Percentiles rank a stretch among this genome's conserved stretches.
These are phyloP conservation scores for Xestia sexstrigata DNA, from an alignment of 2,888 invertebrate genomes.

Conservation along the genomic window DNA sequence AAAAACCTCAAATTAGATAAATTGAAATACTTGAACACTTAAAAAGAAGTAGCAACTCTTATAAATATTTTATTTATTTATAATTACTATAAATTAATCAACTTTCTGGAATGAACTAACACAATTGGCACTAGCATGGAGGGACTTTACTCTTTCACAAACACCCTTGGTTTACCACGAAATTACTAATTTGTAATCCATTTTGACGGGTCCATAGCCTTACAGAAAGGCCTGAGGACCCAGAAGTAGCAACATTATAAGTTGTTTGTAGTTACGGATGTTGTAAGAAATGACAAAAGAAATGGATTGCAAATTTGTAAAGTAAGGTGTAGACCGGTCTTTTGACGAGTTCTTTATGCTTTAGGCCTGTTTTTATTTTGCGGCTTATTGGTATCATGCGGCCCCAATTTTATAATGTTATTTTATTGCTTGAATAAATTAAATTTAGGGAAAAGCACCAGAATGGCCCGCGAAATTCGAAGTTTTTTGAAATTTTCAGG, in stretches of 20 bases:
- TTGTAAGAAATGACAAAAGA: not conserved
- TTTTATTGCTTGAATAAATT: not conserved
- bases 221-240: not conserved
- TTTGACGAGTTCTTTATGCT: constrained; percentile 29
- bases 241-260: not conserved
- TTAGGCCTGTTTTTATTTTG: not conserved
- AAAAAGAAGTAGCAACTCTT: constrained; percentile 62
- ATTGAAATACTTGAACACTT: constrained; percentile 45
- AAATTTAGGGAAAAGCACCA: not conserved
- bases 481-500: not conserved
- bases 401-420: not conserved
- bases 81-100: constrained; percentile 66
- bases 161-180: constrained; percentile 16
- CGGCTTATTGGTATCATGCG: constrained; percentile 1
- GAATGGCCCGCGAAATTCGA: not conserved
- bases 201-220: not conserved
- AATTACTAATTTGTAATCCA: constrained; percentile 23
- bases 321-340: not conserved
- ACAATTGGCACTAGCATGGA: constrained; percentile 88
- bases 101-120: constrained; percentile 77
- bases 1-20: constrained; percentile 20
- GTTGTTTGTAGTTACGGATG: not conserved
- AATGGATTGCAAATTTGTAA: constrained; percentile 33
- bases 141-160: constrained; percentile 74
- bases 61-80: constrained; percentile 63